Evolutionary conservation across 2,888 invertebrate genomes (phyloP).

Genomic region (Acleris laterana): DNA sequence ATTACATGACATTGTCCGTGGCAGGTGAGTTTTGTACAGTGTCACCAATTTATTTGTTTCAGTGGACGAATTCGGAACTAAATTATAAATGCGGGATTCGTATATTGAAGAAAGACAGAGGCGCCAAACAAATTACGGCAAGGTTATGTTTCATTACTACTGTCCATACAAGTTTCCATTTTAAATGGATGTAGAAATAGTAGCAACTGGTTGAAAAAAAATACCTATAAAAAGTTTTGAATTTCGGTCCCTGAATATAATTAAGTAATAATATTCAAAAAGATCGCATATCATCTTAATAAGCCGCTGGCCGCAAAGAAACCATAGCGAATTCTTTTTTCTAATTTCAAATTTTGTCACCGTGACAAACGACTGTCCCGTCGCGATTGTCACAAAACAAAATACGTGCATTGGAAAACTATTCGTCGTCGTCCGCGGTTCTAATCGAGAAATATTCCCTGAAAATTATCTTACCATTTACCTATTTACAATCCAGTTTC

Average conservation of each 20-base stretch:
- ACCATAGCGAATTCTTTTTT: constrained; percentile 33
- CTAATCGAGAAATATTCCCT: constrained; percentile 6
- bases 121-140: background rate
- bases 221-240: no score
- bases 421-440: constrained; percentile 12
- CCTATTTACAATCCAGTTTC: constrained; percentile 13
- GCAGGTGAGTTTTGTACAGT: constrained; percentile 25
- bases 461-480: constrained; percentile 13
- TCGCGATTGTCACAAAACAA: constrained; percentile 32
- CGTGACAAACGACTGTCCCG: constrained; percentile 22
- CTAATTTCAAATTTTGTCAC: constrained; percentile 35
- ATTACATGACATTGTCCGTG: constrained; percentile 15
- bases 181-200: no score
- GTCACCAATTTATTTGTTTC: constrained; percentile 5
- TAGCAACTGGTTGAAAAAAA: no score
- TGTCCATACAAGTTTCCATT: no score
- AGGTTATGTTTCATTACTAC: no score
- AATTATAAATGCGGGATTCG: no score
- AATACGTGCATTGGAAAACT: constrained; percentile 28
- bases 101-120: background rate
- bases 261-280: constrained; percentile 4
- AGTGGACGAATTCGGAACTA: background rate
- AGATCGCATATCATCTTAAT: background rate
- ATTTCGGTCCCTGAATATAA: background rate
- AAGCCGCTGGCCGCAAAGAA: constrained; percentile 10